Percentiles rank a stretch among this genome's conserved stretches.
Conservation (phyloP, 2,888 invertebrate genomes). For the Rhimphoctona megacephalus region DNA sequence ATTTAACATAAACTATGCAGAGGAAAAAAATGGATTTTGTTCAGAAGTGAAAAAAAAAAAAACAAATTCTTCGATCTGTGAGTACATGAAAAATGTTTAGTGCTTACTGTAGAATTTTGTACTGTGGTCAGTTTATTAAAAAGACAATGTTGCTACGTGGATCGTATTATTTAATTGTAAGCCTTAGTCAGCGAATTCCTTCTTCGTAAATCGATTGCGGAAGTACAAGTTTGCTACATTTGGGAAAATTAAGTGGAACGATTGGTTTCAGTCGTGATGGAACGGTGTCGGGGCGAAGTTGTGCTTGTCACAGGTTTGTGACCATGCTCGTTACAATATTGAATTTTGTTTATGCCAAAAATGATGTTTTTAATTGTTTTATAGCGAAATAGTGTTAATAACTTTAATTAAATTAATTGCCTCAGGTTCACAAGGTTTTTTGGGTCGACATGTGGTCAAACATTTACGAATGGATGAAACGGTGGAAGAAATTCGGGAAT, state of each 20-base stretch:
- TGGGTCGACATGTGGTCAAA: constrained; percentile 88
- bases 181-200: constrained; percentile 23
- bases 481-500: constrained; percentile 87
- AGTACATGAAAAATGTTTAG: constrained; percentile 49
- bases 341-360: neutral
- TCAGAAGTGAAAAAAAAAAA: neutral
- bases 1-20: constrained; percentile 29
- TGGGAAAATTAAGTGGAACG: constrained; percentile 26
- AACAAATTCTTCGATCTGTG: constrained; percentile 12
- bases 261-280: constrained; percentile 53
- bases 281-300: constrained; percentile 48
- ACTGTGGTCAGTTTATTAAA: constrained; percentile 65
- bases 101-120: constrained; percentile 60
- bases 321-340: neutral
- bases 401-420: neutral
- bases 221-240: neutral
- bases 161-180: neutral
- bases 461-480: constrained; percentile 85
- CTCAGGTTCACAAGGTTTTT: constrained; percentile 88
- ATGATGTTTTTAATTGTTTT: neutral
- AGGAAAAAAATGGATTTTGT: neutral
- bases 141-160: constrained; percentile 31
- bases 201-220: neutral
- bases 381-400: neutral
- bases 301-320: constrained; percentile 65